Evolutionary conservation across 2,797 vertebrate genomes (phyloP).

Genomic region (Enteromius paludinosus): DNA sequence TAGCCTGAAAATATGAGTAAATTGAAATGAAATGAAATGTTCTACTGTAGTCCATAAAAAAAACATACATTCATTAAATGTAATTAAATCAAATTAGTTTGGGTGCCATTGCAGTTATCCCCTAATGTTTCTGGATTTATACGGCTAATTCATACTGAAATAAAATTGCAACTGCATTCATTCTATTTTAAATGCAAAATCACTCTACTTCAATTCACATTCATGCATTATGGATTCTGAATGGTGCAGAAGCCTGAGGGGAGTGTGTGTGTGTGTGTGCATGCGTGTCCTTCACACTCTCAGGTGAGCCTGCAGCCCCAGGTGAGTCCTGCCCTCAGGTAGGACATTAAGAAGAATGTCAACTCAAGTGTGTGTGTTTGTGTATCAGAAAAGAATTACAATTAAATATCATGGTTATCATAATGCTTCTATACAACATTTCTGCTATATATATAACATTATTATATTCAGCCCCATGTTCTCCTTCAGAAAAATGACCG

Average conservation of each 20-base stretch:
- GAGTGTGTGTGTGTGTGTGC: slow-evolving; percentile 35
- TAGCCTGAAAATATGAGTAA: background rate
- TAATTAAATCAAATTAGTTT: background rate
- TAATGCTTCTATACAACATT: slow-evolving; percentile 12
- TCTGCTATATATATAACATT: background rate
- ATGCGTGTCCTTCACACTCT: slow-evolving; percentile 67
- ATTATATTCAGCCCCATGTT: background rate
- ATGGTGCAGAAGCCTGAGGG: background rate
- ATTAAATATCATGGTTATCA: background rate
- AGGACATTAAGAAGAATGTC: slow-evolving; percentile 55
- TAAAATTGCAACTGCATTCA: background rate
- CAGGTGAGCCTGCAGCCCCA: slow-evolving; percentile 51
- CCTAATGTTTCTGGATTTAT: background rate
- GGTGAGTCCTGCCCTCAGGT: slow-evolving; percentile 49
- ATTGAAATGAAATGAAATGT: background rate
- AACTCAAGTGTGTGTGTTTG: slow-evolving; percentile 49
- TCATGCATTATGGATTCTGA: slow-evolving; percentile 5
- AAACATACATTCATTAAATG: background rate
- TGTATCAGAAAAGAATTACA: background rate
- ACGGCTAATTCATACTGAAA: background rate
- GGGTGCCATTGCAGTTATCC: background rate
- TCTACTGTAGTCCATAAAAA: background rate
- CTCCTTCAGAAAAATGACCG: background rate
- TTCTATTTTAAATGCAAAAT: background rate
- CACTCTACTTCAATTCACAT: background rate